Evolutionary conservation across 2,113 vertebrate genomes (phyloP).

Genomic region (Cercocebus atys): DNA sequence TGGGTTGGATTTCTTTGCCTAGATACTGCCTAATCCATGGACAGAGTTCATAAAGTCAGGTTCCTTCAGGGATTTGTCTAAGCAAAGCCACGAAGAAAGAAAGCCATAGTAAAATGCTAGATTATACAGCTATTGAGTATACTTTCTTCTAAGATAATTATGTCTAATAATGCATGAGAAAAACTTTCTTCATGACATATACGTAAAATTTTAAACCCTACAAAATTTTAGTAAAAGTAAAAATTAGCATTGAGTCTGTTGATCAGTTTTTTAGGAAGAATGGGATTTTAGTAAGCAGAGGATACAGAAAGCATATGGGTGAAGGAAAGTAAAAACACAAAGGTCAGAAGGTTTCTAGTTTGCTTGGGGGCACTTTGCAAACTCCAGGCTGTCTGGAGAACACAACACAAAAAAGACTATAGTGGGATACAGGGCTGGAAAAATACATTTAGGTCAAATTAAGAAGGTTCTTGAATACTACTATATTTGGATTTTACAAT

Average conservation of each 20-base stretch:
- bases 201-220: neutral
- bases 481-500: neutral
- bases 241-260: neutral
- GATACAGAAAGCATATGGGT: neutral
- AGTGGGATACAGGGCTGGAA: neutral
- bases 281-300: neutral
- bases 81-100: neutral
- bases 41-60: neutral
- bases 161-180: neutral
- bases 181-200: neutral
- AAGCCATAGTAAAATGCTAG: neutral
- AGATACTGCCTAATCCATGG: no score
- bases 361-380: neutral
- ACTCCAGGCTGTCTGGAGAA: neutral
- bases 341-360: neutral
- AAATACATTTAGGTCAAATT: neutral
- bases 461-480: neutral
- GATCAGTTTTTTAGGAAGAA: neutral
- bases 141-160: neutral
- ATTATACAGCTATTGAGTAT: neutral
- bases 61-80: neutral
- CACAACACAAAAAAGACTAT: neutral
- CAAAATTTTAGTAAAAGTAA: neutral
- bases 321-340: neutral
- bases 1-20: neutral